These are phyloP conservation scores for Sebastes dallii DNA, from an alignment of 2,797 vertebrate genomes.

Conservation along the genomic window DNA sequence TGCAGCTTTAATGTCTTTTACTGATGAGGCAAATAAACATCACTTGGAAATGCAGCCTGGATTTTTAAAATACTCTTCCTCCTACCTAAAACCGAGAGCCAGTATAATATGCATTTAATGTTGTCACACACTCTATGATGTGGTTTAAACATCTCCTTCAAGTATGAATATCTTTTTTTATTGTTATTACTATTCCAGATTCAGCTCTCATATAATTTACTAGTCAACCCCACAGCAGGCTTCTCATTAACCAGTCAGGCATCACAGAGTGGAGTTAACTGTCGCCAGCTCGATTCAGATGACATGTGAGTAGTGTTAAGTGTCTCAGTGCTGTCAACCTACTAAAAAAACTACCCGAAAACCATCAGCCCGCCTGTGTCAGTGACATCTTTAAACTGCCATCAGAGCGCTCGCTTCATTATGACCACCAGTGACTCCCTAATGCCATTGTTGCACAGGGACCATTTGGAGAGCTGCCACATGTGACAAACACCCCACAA, in stretches of 20 bases:
- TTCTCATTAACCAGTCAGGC: slow-evolving; percentile 35
- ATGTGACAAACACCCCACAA: slow-evolving; percentile 35
- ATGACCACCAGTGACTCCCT: slow-evolving; percentile 30
- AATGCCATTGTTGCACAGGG: slow-evolving; percentile 31
- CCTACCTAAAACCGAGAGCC: neutral
- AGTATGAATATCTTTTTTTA: neutral
- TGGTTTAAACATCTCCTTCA: neutral
- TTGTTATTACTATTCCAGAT: neutral
- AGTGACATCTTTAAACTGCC: slow-evolving; percentile 38
- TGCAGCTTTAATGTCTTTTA: slow-evolving; percentile 12
- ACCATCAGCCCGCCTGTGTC: slow-evolving; percentile 5
- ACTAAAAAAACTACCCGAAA: slow-evolving; percentile 13
- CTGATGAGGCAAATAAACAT: slow-evolving; percentile 14
- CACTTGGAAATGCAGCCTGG: slow-evolving; percentile 2
- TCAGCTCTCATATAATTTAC: neutral
- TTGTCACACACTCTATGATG: neutral
- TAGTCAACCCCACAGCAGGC: neutral
- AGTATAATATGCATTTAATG: neutral
- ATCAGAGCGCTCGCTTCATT: slow-evolving; percentile 38
- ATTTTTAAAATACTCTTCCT: neutral
- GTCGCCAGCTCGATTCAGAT: slow-evolving; percentile 31
- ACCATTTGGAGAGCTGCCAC: slow-evolving; percentile 49
- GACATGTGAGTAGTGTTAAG: slow-evolving; percentile 36
- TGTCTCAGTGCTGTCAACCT: slow-evolving; percentile 20
- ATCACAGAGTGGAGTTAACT: slow-evolving; percentile 35